Evolutionary conservation across 1,140 invertebrate genomes (phyloP), one percentile per base, ranked within the genome.

Genomic region (Neodiprion fabricii): DNA sequence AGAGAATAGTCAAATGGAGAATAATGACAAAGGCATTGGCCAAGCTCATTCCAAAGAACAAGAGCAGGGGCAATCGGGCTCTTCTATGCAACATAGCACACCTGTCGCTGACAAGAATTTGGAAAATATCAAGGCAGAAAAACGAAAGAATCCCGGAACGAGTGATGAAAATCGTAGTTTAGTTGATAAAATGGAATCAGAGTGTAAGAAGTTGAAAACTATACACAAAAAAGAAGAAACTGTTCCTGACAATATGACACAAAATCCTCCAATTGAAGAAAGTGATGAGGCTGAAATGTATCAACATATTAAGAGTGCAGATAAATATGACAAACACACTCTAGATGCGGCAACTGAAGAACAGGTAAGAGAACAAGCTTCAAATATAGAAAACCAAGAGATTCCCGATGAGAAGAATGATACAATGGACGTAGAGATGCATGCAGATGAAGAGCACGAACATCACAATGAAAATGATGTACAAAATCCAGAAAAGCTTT

Each of bases 271-370:
- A n/a, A 83, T 87, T 7, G 80, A 86, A 14, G 81, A 90, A 9
- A 83, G 90, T 8, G 80, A 84, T 65, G 89, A 91, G 47, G 90
- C 93, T 2, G 94, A 96, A 69, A 89, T 94, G 66, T 98, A 94
- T 85, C 93, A 98, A 86, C 97, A 98, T 85, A 93, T 98, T 1
- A 93, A 94, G 79, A 92, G 96, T 78, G 91, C 95, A 0, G 93
- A 94, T 74, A 91, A 92, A 48, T 91, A 88, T 71, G 92, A 93
- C 79, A 86, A 88, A 72, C 81, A 91, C 79, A 91, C 92, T 0
- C 85, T 94, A 72, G 94, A 95, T 75, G 92, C 92, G 68, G 94
- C 93, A 1, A 95, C 93, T 0, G 92, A 95, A 84, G 96, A 98
- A 80, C 96, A 98, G 88, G 93, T 94, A 1, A 91, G 94, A 72